A percentile compares a stretch with the other conserved stretches of the same genome.
These are phyloP conservation scores for Chrysolina oricalcia DNA, from an alignment of 2,888 invertebrate genomes.

Conservation along the genomic window DNA sequence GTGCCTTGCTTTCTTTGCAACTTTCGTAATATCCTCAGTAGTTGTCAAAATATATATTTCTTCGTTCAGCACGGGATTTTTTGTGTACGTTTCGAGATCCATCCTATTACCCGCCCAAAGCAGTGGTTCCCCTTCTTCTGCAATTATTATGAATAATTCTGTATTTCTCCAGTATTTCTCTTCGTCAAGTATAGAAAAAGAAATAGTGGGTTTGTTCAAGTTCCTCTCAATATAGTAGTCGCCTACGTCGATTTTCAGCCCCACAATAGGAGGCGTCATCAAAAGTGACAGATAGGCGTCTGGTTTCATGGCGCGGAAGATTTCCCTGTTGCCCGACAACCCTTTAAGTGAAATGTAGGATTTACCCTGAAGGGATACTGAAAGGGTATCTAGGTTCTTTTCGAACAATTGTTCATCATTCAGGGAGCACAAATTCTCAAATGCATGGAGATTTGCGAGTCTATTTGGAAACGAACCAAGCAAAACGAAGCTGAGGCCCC, in stretches of 20 bases:
- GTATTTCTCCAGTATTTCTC: conserved; percentile 18
- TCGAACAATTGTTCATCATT: neutral
- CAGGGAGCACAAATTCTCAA: neutral
- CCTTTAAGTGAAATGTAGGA: neutral
- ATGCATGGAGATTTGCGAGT: neutral
- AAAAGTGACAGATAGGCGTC: conserved; percentile 27
- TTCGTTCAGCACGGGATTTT: conserved; percentile 2
- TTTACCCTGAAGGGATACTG: neutral
- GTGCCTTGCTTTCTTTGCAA: neutral
- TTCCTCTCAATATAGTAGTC: conserved; percentile 34
- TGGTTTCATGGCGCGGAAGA: conserved; percentile 24
- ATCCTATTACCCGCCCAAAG: conserved; percentile 1
- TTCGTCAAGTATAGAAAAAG: conserved; percentile 9
- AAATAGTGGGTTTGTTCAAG: conserved; percentile 4
- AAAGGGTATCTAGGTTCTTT: neutral
- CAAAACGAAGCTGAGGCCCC: neutral
- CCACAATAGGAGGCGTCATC: neutral
- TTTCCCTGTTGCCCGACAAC: neutral
- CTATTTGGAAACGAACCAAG: neutral
- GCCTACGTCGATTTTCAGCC: conserved; percentile 23
- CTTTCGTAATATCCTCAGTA: neutral
- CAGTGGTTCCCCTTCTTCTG: conserved; percentile 6
- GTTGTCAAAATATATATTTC: conserved; percentile 24
- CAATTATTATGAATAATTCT: conserved; percentile 29
- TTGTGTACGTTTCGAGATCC: neutral